Evolutionary conservation across 2,113 vertebrate species (phyloP).

Genomic region (Triplophysa dalaica): DNA sequence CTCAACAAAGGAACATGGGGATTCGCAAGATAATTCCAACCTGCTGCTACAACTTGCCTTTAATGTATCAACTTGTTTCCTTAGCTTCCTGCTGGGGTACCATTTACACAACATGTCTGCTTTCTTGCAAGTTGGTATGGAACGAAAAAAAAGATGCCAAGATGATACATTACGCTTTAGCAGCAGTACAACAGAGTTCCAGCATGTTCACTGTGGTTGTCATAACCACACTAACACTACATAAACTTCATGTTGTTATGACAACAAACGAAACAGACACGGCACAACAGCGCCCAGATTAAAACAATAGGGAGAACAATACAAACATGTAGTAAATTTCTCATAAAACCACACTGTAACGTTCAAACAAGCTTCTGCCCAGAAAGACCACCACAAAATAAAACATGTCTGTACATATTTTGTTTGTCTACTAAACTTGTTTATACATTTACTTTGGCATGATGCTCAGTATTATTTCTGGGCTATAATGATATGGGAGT

Average conservation of each 20-base stretch:
- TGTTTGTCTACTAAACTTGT: background rate
- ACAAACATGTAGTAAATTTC: background rate
- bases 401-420: background rate
- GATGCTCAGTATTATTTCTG: background rate
- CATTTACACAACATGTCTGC: slow-evolving; percentile 2
- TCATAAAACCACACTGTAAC: background rate
- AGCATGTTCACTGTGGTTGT: slow-evolving; percentile 7
- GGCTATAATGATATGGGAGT: background rate
- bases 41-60: background rate
- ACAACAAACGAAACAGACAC: slow-evolving; percentile 15
- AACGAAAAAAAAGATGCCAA: background rate
- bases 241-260: slow-evolving; percentile 34
- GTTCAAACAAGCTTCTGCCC: background rate
- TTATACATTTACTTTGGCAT: background rate
- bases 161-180: background rate
- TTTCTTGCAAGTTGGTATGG: slow-evolving; percentile 1
- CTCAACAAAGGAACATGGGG: background rate
- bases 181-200: background rate
- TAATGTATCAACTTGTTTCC: slow-evolving; percentile 4
- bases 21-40: slow-evolving; percentile 16
- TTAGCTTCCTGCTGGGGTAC: background rate
- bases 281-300: background rate
- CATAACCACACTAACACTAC: slow-evolving; percentile 21
- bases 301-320: background rate
- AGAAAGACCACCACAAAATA: background rate